phyloP scores from a whole-genome alignment of 2,797 vertebrate species.

The Siniperca undulata region DNA sequence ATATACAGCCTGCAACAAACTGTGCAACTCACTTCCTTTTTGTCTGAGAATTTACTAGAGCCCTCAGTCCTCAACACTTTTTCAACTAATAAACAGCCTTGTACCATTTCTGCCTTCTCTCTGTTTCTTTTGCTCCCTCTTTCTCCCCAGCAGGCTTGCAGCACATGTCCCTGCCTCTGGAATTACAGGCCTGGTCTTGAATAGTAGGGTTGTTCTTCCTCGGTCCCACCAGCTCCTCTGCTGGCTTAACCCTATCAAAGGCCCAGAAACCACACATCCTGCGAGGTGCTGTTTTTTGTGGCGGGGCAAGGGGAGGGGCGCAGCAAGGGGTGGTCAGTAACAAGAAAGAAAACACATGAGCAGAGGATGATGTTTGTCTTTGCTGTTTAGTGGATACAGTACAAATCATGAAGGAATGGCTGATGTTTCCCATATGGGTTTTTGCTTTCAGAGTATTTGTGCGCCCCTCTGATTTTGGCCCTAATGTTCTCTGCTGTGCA shows the following conservation, averaged over 20 bases:
- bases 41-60: background rate
- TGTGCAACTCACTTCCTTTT: background rate
- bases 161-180: slow-evolving; percentile 64
- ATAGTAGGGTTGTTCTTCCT: slow-evolving; percentile 75
- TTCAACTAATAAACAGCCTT: slow-evolving; percentile 7
- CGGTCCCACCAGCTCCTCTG: slow-evolving; percentile 61
- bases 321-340: slow-evolving; percentile 42
- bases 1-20: background rate
- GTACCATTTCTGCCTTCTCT: background rate
- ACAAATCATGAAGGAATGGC: slow-evolving; percentile 54
- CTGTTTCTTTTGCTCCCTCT: slow-evolving; percentile 16
- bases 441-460: slow-evolving; percentile 35
- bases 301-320: slow-evolving; percentile 8
- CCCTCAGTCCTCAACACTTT: background rate
- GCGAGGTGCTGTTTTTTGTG: slow-evolving; percentile 72
- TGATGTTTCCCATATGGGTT: slow-evolving; percentile 63
- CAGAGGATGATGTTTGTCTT: slow-evolving; percentile 52
- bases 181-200: slow-evolving; percentile 77
- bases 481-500: slow-evolving; percentile 35
- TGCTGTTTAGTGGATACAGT: slow-evolving; percentile 39
- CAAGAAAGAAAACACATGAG: slow-evolving; percentile 59
- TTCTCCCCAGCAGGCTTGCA: slow-evolving; percentile 47
- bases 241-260: slow-evolving; percentile 75
- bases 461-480: slow-evolving; percentile 49
- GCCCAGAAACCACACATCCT: slow-evolving; percentile 73